These are phyloP conservation scores for Papilio dardanus DNA, from an alignment of 1,140 invertebrate genomes.

Conservation along the genomic window DNA sequence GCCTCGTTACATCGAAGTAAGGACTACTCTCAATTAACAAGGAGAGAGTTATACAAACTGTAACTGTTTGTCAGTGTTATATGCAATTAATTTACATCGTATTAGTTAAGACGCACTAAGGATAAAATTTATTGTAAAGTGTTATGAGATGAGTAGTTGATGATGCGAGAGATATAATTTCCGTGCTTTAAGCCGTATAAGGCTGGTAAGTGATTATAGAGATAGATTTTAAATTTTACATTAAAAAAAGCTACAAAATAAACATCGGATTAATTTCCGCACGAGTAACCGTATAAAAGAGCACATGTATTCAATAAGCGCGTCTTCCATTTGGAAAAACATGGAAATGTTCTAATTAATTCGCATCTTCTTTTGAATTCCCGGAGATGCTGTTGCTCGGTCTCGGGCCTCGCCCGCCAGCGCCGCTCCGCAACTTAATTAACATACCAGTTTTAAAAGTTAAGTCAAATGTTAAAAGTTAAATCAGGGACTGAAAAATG, in stretches of 20 bases:
- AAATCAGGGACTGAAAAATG: neutral
- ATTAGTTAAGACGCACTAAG: too few relatives aligned
- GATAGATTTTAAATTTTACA: neutral
- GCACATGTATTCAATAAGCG: neutral
- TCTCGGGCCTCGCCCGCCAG: neutral
- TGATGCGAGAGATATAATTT: too few relatives aligned
- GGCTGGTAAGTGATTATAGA: too few relatives aligned
- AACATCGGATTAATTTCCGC: neutral
- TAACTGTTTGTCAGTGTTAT: neutral
- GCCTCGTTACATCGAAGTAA: slow-evolving; percentile 4
- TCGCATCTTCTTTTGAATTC: neutral
- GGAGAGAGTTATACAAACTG: neutral
- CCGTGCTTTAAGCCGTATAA: too few relatives aligned
- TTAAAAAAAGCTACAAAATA: neutral
- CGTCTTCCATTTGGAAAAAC: slow-evolving; percentile 18
- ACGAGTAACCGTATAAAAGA: neutral
- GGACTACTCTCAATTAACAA: neutral
- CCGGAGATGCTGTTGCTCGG: slow-evolving; percentile 8
- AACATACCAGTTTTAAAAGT: neutral
- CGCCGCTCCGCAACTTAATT: neutral
- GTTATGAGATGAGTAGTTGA: too few relatives aligned
- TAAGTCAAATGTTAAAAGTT: neutral
- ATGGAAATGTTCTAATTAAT: slow-evolving; percentile 18
- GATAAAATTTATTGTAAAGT: too few relatives aligned
- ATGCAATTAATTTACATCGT: too few relatives aligned